phyloP scores from a whole-genome alignment of 2,797 vertebrate species.

The Poecilia wingei region DNA sequence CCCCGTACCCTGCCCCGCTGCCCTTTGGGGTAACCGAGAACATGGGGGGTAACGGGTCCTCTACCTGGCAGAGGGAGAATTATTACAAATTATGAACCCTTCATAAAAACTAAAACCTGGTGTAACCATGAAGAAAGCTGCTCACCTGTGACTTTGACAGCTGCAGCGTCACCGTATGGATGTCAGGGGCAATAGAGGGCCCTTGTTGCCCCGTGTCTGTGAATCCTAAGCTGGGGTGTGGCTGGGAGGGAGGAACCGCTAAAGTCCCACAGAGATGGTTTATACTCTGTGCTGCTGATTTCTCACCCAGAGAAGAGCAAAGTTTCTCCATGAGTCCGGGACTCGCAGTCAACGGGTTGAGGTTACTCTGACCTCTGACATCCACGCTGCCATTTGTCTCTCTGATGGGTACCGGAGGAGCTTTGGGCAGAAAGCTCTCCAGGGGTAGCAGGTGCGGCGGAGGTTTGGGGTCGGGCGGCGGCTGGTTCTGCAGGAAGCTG shows the following conservation, averaged over 20 bases:
- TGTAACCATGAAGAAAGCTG: neutral
- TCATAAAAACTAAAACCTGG: slow-evolving; percentile 6
- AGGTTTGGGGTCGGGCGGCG: slow-evolving; percentile 58
- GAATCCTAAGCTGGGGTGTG: slow-evolving; percentile 66
- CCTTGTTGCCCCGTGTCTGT: slow-evolving; percentile 78
- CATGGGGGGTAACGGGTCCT: slow-evolving; percentile 91
- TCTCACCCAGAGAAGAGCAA: slow-evolving; percentile 68
- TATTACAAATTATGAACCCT: slow-evolving; percentile 18
- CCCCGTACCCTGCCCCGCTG: slow-evolving; percentile 93
- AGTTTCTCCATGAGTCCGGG: slow-evolving; percentile 74
- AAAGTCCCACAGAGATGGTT: slow-evolving; percentile 63
- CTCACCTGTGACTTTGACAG: slow-evolving; percentile 94
- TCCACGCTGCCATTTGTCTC: slow-evolving; percentile 68
- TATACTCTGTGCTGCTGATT: slow-evolving; percentile 57
- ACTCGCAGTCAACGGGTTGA: slow-evolving; percentile 47
- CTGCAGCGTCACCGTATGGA: slow-evolving; percentile 92
- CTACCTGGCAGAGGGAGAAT: slow-evolving; percentile 81
- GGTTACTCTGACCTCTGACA: slow-evolving; percentile 59
- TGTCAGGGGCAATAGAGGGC: slow-evolving; percentile 82
- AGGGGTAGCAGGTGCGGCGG: slow-evolving; percentile 67
- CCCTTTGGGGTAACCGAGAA: slow-evolving; percentile 95
- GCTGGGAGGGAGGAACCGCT: slow-evolving; percentile 65
- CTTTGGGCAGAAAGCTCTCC: slow-evolving; percentile 77
- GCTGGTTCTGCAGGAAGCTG: slow-evolving; percentile 62
- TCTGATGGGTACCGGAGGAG: slow-evolving; percentile 49